Base-by-base conservation (phyloP, 2,113 vertebrate genomes). In the Syrrhaptes paradoxus region DNA sequence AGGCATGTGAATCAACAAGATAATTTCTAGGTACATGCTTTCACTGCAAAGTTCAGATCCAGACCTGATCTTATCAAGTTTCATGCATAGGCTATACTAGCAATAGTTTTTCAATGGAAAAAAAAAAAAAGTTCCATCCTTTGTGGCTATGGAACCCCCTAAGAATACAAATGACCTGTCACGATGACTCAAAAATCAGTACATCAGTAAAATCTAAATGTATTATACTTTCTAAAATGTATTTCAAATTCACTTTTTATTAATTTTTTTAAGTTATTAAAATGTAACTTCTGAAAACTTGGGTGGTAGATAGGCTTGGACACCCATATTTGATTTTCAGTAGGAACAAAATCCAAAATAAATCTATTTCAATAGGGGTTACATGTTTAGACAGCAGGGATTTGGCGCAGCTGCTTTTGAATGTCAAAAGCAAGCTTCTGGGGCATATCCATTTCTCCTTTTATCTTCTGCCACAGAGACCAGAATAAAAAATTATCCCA, bases 351-450 rank as follows among this genome's bases (percentile, higher is more conserved):
- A 78, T 2, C 4, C 61, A 41, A 82, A 89, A 78, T 48, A 75
- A 87, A 82, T 29, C 1, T 68, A 11, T 71, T 76, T 75, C 70
- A 79, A 63, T 58, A 55, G 18, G 7, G 2, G 13, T 51, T 89
- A 73, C 29, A 38, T 83, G 24, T 82, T 89, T 79, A 59, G 26
- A 79, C 21, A 62, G 13, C 46, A 70, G 6, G 32, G 57, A 87
- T 34, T 76, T 17, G 9, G 22, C 6, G 0, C 28, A 85, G 17
- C 17, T 91, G 29, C 22, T 83, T 89, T 82, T 79, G 43, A 87
- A 87, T 55, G 71, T 85, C 81, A 88, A 79, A 85, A 87, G 9
- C 15, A 81, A 79, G n/a, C 89, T 90, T 94, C n/a, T 70, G 75
- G 49, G 28, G 10, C 10, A 83, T 85, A 85, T 93, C 31, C 46